Evolutionary conservation across 2,113 vertebrate species (phyloP), one percentile per base, ranked within the genome.

Genomic region (Sinocyclocheilus anshuiensis): DNA sequence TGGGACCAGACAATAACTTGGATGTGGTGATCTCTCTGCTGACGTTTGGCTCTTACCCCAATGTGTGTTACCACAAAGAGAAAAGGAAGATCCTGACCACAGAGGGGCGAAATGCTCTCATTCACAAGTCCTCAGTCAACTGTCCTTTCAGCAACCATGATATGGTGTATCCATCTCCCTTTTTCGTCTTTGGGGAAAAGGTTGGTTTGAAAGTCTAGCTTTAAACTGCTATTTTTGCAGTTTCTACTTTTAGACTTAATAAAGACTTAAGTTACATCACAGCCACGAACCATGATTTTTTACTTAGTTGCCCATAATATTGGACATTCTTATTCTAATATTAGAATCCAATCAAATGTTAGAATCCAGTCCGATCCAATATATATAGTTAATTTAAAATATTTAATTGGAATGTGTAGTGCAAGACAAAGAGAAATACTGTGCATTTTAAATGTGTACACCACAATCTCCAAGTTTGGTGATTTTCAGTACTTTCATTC

Each of bases 131-230:
- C 7, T 99, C 98, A 1, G 97, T 99, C 88, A 99, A 98, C 93
- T 99, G 98, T 86, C 97, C 98, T 42, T 99, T 99, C 93, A 97
- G 96, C 92, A 98, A 93, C 90, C 98, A 99, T 29, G 97, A 99
- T 91, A 93, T 96, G 91, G 95, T 92, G 45, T 99, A 98, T 90
- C 97, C 97, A 0, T 97, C 96, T 0, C 97, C 98, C 0, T 99
- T 99, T 93, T 99, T 99, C 0, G 95, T 99, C 88, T 99, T 99
- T 92, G 95, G 97, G 45, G 97, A 99, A 93, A 99, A 99, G 96
- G 98, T 99, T 92, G 85, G 91, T 69, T 79, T 50, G 36, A 26
- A 55, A 77, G 15, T 42, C 42, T 71, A 13, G 24, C 45, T 67
- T 24, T 15, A 79, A 42, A 45, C 24, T 61, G 10, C 8, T 59